Percentiles rank a stretch among this genome's conserved stretches.
phyloP scores from a whole-genome alignment of 1,140 invertebrate species.

The Pseudomyrmex gracilis region DNA sequence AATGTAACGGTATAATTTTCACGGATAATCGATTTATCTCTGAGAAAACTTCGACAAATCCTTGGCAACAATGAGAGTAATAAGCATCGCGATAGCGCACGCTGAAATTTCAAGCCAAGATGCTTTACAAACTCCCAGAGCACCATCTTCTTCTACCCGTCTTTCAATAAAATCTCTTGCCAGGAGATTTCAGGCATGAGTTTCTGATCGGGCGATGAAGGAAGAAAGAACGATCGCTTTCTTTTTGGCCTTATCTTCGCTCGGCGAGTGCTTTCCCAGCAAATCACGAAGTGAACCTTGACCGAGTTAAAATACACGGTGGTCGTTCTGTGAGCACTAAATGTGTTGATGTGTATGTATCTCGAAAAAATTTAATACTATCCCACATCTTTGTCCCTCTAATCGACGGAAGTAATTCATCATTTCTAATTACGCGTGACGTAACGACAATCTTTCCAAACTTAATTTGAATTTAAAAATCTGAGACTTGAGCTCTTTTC shows the following conservation, averaged over 20 bases:
- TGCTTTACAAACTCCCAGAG: not conserved
- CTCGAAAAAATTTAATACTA: constrained; percentile 9
- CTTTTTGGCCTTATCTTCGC: not conserved
- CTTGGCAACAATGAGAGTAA: not conserved
- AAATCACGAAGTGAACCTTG: constrained; percentile 62
- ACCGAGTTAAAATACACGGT: constrained; percentile 62
- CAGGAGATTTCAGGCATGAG: not conserved
- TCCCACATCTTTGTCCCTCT: not conserved
- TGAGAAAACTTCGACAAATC: not conserved
- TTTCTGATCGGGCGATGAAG: not conserved
- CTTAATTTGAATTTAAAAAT: not conserved
- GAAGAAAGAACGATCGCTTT: constrained; percentile 6
- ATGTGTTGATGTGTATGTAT: not conserved
- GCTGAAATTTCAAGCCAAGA: not conserved
- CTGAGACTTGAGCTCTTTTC: not conserved
- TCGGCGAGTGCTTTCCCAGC: not conserved
- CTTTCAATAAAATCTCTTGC: constrained; percentile 14
- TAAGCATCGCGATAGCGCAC: not conserved
- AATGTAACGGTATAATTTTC: not conserved
- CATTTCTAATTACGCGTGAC: not conserved
- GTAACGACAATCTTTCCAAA: not conserved
- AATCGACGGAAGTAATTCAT: constrained; percentile 1
- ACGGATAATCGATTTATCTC: not conserved
- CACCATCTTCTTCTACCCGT: not conserved
- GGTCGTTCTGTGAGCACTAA: not conserved